A percentile compares a stretch with the other conserved stretches of the same genome.
Evolutionary conservation across 2,113 vertebrate species (phyloP).

Genomic region (Dicerorhinus sumatrensis): DNA sequence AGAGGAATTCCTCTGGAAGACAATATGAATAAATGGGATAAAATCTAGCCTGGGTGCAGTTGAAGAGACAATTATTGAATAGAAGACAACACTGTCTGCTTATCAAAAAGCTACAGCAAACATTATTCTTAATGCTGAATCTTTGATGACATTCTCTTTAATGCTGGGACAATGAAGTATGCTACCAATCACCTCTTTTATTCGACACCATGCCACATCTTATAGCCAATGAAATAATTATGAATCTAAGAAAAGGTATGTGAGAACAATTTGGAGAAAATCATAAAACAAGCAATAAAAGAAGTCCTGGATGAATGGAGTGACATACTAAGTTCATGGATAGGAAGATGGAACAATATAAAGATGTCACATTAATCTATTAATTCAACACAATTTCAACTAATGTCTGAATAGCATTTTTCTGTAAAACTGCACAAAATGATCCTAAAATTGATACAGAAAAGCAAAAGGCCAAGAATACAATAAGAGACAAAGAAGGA

Average conservation of each 20-base stretch:
- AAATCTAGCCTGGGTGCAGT: not conserved
- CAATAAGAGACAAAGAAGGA: not conserved
- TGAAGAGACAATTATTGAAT: not conserved
- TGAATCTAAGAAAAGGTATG: constrained; percentile 36
- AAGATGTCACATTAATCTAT: not conserved
- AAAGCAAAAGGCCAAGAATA: not conserved
- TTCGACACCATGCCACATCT: not conserved
- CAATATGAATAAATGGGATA: not conserved
- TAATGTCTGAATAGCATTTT: constrained; percentile 10
- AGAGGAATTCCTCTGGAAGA: not conserved
- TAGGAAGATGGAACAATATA: not conserved
- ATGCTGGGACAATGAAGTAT: not conserved
- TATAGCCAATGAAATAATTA: not conserved
- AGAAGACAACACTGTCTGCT: not conserved
- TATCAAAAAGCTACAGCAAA: constrained; percentile 15
- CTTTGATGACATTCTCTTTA: not conserved
- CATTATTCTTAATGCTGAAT: constrained; percentile 9
- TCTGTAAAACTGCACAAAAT: not conserved
- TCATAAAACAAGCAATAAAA: not conserved
- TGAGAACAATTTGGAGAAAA: not conserved
- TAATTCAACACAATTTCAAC: not conserved
- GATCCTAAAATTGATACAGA: not conserved
- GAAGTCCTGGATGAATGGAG: not conserved
- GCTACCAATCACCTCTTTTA: not conserved
- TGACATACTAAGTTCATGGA: not conserved